These are phyloP conservation scores for Tetrao urogallus DNA, from an alignment of 2,113 vertebrate species.

Conservation along the genomic window DNA sequence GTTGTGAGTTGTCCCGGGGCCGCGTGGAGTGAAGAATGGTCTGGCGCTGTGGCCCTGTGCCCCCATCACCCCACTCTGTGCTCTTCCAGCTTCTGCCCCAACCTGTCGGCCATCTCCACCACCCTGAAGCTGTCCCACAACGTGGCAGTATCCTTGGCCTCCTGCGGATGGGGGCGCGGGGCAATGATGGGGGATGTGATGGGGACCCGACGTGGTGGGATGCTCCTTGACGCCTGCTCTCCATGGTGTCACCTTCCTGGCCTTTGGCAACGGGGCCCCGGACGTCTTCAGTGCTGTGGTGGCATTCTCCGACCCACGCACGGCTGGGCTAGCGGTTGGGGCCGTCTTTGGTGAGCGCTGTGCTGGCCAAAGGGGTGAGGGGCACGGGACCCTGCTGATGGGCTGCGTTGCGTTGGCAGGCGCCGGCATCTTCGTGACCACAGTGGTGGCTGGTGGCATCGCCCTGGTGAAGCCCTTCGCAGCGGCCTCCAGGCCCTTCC, in stretches of 20 bases:
- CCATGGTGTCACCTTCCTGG: constrained; percentile 97
- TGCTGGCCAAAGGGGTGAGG: fast-evolving
- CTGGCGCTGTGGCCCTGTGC: neutral
- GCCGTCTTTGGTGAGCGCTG: constrained; percentile 89
- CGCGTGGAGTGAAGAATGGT: fast-evolving
- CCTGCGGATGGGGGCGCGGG: fast-evolving
- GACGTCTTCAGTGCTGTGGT: constrained; percentile 96
- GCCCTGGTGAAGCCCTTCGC: constrained; percentile 89
- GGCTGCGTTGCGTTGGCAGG: constrained; percentile 63
- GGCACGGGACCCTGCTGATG: neutral
- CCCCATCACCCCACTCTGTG: neutral
- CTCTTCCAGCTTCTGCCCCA: constrained; percentile 91
- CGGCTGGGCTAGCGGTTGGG: constrained; percentile 90
- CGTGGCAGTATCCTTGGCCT: constrained; percentile 93
- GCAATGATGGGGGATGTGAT: fast-evolving
- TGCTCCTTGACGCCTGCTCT: constrained; percentile 76
- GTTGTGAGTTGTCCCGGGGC: constrained; percentile 80
- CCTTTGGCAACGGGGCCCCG: constrained; percentile 94
- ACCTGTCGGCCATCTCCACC: constrained; percentile 91
- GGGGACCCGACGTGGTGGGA: neutral
- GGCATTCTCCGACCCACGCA: constrained; percentile 91
- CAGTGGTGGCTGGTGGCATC: constrained; percentile 90
- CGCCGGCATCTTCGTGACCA: constrained; percentile 95
- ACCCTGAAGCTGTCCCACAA: constrained; percentile 92
- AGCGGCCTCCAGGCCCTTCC: constrained; percentile 92